Evolutionary conservation across 2,113 vertebrate species (phyloP).

Genomic region (Lipophrys pholis): DNA sequence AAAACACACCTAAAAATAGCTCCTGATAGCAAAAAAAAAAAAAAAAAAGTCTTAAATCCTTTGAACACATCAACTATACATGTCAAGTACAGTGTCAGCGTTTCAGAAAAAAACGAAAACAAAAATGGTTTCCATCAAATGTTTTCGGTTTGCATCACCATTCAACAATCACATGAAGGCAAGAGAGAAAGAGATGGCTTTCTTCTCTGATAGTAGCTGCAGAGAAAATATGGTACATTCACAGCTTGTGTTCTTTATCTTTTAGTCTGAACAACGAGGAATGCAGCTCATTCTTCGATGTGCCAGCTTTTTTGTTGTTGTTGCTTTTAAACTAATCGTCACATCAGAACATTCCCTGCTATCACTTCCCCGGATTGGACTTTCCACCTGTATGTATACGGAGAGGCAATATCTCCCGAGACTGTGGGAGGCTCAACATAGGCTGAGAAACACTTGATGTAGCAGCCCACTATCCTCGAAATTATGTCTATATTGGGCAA

Average conservation of each 20-base stretch:
- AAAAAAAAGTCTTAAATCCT: conserved; percentile 17
- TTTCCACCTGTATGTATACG: neutral
- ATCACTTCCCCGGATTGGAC: neutral
- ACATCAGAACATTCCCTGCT: neutral
- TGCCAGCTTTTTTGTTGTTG: neutral
- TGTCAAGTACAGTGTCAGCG: conserved; percentile 23
- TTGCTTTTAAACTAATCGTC: conserved; percentile 24
- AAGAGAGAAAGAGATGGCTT: conserved; percentile 10
- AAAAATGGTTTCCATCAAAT: neutral
- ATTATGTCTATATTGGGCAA: neutral
- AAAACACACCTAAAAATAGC: conserved; percentile 23
- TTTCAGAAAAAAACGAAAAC: conserved; percentile 27
- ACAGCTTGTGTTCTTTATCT: conserved; percentile 33
- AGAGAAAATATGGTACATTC: conserved; percentile 32
- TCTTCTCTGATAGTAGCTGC: conserved; percentile 13
- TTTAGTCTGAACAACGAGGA: conserved; percentile 33
- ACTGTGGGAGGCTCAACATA: neutral
- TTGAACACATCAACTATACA: conserved; percentile 4
- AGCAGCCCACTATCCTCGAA: neutral
- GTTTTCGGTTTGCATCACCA: conserved; percentile 24
- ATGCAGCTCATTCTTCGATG: conserved; percentile 1
- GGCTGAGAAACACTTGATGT: neutral
- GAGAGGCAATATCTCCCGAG: neutral
- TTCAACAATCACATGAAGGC: conserved; percentile 3
- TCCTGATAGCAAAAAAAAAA: neutral